These are phyloP conservation scores for Tipula helvola DNA, from an alignment of 2,888 invertebrate species.

Conservation along the genomic window DNA sequence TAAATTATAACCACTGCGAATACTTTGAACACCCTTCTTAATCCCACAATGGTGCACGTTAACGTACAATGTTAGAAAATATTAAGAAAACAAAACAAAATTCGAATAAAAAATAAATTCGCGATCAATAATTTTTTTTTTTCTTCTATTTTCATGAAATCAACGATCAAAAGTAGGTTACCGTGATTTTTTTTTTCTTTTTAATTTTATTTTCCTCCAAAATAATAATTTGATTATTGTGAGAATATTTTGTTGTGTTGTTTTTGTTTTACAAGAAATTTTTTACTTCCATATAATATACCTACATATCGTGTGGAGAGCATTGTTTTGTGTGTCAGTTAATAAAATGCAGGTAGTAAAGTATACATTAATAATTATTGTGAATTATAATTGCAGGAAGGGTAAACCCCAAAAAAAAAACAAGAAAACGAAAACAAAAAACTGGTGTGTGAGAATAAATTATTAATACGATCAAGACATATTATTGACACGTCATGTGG, in stretches of 20 bases:
- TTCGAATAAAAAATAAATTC: not conserved
- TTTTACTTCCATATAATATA: not conserved
- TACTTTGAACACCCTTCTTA: not conserved
- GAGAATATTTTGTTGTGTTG: not conserved
- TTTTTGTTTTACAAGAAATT: not conserved
- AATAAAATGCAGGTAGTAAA: not conserved
- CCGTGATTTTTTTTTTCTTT: not conserved
- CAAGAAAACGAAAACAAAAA: not conserved
- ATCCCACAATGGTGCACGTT: not conserved
- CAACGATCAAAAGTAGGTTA: constrained; percentile 4
- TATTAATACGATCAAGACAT: not conserved
- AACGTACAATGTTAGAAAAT: not conserved
- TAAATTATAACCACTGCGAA: no score
- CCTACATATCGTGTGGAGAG: not conserved
- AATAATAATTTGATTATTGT: constrained; percentile 4
- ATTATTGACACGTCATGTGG: not conserved
- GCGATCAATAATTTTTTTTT: not conserved
- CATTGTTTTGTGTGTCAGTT: not conserved
- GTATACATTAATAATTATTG: not conserved
- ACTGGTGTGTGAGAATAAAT: not conserved
- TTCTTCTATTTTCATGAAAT: not conserved
- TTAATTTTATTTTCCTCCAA: not conserved
- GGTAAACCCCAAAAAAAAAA: not conserved
- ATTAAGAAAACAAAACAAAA: not conserved
- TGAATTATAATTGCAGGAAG: not conserved